These are phyloP conservation scores for Tapirus terrestris DNA, from an alignment of 2,113 vertebrate species.

Conservation along the genomic window DNA sequence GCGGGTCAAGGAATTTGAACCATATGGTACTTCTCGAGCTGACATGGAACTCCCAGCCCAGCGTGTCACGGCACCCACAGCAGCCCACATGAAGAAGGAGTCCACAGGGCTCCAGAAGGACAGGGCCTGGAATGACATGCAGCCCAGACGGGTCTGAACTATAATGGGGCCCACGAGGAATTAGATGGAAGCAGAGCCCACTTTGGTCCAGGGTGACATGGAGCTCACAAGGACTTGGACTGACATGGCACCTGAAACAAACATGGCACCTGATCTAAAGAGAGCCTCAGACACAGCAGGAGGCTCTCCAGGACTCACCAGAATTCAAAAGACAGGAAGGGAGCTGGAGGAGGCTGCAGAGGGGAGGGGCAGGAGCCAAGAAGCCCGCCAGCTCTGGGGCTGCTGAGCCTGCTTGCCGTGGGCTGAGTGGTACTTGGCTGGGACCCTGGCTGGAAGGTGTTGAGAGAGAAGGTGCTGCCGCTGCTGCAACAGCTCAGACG, in stretches of 20 bases:
- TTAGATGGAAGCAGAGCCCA: not conserved
- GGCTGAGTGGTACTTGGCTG: constrained; percentile 62
- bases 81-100: not conserved
- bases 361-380: not conserved
- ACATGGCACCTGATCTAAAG: not conserved
- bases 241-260: not conserved
- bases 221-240: not conserved
- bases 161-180: not conserved
- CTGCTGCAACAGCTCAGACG: constrained; percentile 37
- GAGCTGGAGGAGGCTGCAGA: not conserved
- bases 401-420: constrained; percentile 33
- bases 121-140: not conserved
- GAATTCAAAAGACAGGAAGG: not conserved
- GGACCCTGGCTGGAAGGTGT: constrained; percentile 7
- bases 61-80: not conserved
- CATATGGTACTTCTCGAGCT: not conserved
- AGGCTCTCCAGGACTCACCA: not conserved
- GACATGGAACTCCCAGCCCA: not conserved
- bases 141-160: not conserved
- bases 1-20: not conserved
- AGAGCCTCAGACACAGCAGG: not conserved
- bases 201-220: not conserved
- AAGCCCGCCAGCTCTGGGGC: not conserved
- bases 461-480: constrained; percentile 10
- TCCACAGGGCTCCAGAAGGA: not conserved